These are phyloP conservation scores for Rhabdomys dilectus DNA, from an alignment of 2,113 vertebrate genomes.

Conservation along the genomic window DNA sequence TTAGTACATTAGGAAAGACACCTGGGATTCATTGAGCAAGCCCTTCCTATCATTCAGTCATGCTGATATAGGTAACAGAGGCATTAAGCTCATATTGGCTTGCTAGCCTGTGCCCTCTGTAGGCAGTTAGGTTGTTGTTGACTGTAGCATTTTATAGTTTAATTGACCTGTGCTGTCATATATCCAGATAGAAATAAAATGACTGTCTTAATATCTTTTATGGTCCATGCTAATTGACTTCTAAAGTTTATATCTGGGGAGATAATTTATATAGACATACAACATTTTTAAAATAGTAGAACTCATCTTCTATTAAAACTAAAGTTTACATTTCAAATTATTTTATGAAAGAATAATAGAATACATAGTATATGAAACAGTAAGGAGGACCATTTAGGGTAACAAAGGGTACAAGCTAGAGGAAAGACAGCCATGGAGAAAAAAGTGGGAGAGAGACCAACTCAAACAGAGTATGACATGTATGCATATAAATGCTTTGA, in stretches of 20 bases:
- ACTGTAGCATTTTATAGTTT: not conserved
- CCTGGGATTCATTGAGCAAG: not conserved
- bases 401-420: not conserved
- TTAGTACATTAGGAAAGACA: constrained; percentile 60
- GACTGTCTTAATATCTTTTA: not conserved
- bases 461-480: no score
- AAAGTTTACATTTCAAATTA: constrained; percentile 8
- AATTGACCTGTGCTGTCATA: not conserved
- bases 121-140: not conserved
- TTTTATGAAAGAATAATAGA: not conserved
- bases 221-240: constrained; percentile 20
- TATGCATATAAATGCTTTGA: not conserved
- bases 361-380: not conserved
- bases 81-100: not conserved
- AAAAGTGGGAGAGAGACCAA: not conserved
- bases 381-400: not conserved
- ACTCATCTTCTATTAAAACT: constrained; percentile 39
- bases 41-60: not conserved
- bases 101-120: not conserved
- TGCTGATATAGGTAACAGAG: constrained; percentile 34
- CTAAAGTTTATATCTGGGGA: constrained; percentile 44
- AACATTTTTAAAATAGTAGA: constrained; percentile 11
- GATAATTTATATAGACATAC: not conserved
- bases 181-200: not conserved
- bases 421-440: no score